phyloP scores from a whole-genome alignment of 37 sponge, comb jelly and placozoan species.

The Chondrilla cf. caribensis region DNA sequence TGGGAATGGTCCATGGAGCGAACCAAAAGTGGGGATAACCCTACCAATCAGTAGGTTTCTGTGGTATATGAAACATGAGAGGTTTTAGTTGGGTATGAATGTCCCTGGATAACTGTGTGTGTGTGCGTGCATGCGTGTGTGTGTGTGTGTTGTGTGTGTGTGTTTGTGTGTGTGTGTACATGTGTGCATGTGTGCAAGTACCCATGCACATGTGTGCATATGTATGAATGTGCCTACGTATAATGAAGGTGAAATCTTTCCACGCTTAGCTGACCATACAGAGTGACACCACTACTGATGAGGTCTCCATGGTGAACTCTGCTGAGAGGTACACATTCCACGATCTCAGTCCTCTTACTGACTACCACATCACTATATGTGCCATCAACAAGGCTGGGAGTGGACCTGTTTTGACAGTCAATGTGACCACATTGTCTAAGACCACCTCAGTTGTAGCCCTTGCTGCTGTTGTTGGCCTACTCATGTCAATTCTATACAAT shows the following conservation, averaged over 20 bases:
- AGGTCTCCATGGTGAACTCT: not conserved
- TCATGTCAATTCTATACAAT: too few relatives aligned
- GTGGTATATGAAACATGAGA: too few relatives aligned
- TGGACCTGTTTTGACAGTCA: not conserved
- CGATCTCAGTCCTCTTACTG: not conserved
- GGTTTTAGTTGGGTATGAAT: too few relatives aligned
- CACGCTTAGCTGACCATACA: too few relatives aligned
- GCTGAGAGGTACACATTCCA: not conserved
- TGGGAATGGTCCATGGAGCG: not conserved
- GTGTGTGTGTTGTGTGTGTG: slow-evolving; percentile 4
- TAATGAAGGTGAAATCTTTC: too few relatives aligned
- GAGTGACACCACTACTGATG: not conserved
- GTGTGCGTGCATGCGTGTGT: not conserved
- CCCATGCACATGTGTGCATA: too few relatives aligned
- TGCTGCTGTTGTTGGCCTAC: too few relatives aligned
- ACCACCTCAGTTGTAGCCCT: too few relatives aligned
- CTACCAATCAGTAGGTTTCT: not conserved
- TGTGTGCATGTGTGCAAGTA: too few relatives aligned
- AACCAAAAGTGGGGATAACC: not conserved
- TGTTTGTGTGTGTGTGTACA: too few relatives aligned
- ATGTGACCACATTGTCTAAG: not conserved
- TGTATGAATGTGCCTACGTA: too few relatives aligned
- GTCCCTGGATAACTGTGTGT: too few relatives aligned
- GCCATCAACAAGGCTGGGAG: slow-evolving; percentile 6
- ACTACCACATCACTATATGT: not conserved